A percentile compares a stretch with the other conserved stretches of the same genome.
phyloP scores from a whole-genome alignment of 2,113 vertebrate genomes.

The Osmerus mordax region DNA sequence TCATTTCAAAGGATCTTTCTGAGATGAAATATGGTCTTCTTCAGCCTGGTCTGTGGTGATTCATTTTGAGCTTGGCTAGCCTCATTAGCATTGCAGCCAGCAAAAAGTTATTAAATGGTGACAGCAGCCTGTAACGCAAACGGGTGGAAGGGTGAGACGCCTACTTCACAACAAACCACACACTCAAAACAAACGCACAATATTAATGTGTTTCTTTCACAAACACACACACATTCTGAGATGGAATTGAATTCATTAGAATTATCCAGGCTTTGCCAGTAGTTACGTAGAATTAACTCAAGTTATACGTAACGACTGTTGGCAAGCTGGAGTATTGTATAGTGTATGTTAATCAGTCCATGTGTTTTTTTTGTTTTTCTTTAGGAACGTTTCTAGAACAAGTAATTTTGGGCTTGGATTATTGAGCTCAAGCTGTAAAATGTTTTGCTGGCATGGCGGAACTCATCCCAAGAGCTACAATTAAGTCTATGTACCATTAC shows the following conservation, averaged over 20 bases:
- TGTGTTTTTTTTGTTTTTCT: background rate
- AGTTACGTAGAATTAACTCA: too few species aligned
- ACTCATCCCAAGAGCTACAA: slow-evolving; percentile 31
- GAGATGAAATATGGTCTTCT: slow-evolving; percentile 4
- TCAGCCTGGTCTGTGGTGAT: background rate
- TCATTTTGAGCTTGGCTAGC: background rate
- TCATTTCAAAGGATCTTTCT: background rate
- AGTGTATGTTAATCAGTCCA: background rate
- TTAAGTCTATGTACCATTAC: slow-evolving; percentile 23
- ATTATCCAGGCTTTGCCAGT: too few species aligned
- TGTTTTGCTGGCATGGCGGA: background rate
- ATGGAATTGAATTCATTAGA: too few species aligned
- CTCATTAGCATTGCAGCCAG: background rate
- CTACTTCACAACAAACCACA: too few species aligned
- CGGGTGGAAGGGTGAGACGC: too few species aligned
- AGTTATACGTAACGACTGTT: too few species aligned
- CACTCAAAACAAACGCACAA: too few species aligned
- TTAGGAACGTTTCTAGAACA: background rate
- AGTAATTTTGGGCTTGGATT: background rate
- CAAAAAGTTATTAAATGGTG: background rate
- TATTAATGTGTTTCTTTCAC: too few species aligned
- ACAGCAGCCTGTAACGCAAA: background rate
- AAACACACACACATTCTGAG: too few species aligned
- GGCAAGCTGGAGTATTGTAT: too few species aligned
- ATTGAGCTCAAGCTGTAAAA: background rate